These are phyloP conservation scores for Lamproptera curius DNA, from an alignment of 2,888 invertebrate genomes.

Conservation along the genomic window DNA sequence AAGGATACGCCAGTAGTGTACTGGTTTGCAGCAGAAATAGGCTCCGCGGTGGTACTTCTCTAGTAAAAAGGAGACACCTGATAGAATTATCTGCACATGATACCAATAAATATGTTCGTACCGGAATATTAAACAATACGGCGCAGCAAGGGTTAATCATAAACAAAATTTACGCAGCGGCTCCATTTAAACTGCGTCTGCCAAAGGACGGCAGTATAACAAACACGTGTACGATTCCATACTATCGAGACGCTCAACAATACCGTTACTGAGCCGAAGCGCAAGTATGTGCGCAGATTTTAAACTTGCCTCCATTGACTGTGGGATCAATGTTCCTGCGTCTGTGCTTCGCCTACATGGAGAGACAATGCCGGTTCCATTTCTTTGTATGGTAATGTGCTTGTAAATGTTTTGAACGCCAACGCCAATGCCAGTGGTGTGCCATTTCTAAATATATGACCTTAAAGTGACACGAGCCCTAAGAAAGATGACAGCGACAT, in stretches of 20 bases:
- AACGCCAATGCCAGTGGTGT: constrained; percentile 2
- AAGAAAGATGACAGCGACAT: too few species aligned
- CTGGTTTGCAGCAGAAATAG: too few species aligned
- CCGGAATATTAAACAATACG: too few species aligned
- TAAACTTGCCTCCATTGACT: constrained; percentile 16
- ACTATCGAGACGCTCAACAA: constrained; percentile 3
- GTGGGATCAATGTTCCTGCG: constrained; percentile 15
- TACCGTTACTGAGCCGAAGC: constrained; percentile 10
- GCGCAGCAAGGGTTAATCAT: too few species aligned
- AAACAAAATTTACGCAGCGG: constrained; percentile 6
- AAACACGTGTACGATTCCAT: constrained; percentile 8
- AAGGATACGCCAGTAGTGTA: too few species aligned
- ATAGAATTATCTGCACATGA: too few species aligned
- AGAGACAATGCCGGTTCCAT: constrained; percentile 17
- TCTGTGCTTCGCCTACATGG: constrained; percentile 19
- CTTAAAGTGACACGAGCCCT: background rate
- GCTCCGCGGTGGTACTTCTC: too few species aligned
- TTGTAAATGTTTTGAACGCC: constrained; percentile 11
- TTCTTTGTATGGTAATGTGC: constrained; percentile 21
- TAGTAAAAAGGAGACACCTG: too few species aligned
- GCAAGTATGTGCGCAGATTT: constrained; percentile 12
- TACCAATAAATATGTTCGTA: too few species aligned
- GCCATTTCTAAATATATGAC: constrained; percentile 8
- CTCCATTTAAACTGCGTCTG: constrained; percentile 7
- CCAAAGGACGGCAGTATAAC: constrained; percentile 15